Base-by-base conservation (phyloP, 2,797 vertebrate species). In the Acanthurus lineatus region DNA sequence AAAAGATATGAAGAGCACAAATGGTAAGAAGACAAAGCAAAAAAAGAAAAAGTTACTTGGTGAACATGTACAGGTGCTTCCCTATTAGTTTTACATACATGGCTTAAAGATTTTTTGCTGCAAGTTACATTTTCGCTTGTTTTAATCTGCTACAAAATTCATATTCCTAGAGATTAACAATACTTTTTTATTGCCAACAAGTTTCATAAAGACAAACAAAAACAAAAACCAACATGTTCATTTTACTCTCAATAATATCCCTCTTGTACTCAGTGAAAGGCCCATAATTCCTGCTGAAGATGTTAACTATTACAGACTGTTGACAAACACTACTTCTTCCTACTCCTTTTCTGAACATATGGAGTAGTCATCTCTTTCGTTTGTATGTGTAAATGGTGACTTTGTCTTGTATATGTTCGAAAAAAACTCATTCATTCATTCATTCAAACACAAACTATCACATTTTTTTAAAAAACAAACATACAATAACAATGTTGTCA, bases 1-100 rank as follows among this genome's bases (percentile, higher is more conserved):
- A 38, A 40, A 75, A 12, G 82, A 84, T 38, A 42, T 9, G 53
- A 88, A 92, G 75, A 89, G 73, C 73, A 89, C 89, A 90, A 54
- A 45, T 51, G 77, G 77, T 87, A 83, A n/a, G 72, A 76, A 66
- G 14, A 72, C 32, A 35, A 40, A 76, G 28, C n/a, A 53, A 20
- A 73, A 56, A 56, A 25, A 22, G 45, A 60, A 17, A 20, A 25
- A 48, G 35, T 11, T 44, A 9, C 45, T n/a, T 68, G 68, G 17
- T 42, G 3, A 11, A 14, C 11, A 10, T 15, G 0, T 56, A 20
- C 6, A 51, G 11, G 9, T 56, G 12, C 49, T 45, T 9, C 14
- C 7, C 42, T 4, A 19, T 2, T 6, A 0, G 45, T 70, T 14
- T 1, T 1, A 48, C 40, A 59, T 6, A 35, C 32, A 2, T 38